Base-by-base conservation (phyloP, 2,113 vertebrate genomes). In the Triplophysa tibetana region DNA sequence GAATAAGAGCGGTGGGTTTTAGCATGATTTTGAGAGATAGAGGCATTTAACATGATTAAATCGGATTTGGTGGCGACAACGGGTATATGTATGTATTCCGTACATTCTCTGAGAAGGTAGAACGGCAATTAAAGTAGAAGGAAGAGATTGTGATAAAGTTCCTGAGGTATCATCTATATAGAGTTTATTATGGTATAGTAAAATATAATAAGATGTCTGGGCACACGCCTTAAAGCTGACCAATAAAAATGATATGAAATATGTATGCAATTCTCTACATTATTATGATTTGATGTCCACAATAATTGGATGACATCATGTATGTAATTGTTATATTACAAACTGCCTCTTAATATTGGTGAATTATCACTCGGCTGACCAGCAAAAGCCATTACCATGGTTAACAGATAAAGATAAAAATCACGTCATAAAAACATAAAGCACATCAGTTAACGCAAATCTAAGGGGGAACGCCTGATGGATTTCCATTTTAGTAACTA, bases 1-100 rank as follows among this genome's bases (percentile, higher is more conserved):
- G 80, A 79, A 79, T 79, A 69, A 62, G 58, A 41, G 60, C 76
- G 83, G 78, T 77, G 48, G 52, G 65, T 78, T 81, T 75, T 60
- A 84, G 52, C 58, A 77, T 70, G 52, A 23, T 50, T n/a, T 10
- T 5, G 50, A 50, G 33, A 43, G 64, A 19, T 62, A n/a, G 54
- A 75, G 41, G 68, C 45, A 45, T 81, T 74, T 80, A 74, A 65
- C 78, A 84, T 52, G 62, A 65, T 77, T 65, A 54, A 75, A 75
- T 7, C 6, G 26, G 58, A 63, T 16, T 29, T 8, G 38, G 14
- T 63, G 41, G 16, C 23, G 50, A 4, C 73, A 50, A 63, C 43
- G 12, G 0, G 2, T 60, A 60, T 41, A 58, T 73, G n/a, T 56
- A 73, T 43, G 60, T 73, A 29, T 63, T 21, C 6, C 6, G 48